These are phyloP conservation scores for Pseudorasbora parva DNA, from an alignment of 2,113 vertebrate genomes.

Conservation along the genomic window DNA sequence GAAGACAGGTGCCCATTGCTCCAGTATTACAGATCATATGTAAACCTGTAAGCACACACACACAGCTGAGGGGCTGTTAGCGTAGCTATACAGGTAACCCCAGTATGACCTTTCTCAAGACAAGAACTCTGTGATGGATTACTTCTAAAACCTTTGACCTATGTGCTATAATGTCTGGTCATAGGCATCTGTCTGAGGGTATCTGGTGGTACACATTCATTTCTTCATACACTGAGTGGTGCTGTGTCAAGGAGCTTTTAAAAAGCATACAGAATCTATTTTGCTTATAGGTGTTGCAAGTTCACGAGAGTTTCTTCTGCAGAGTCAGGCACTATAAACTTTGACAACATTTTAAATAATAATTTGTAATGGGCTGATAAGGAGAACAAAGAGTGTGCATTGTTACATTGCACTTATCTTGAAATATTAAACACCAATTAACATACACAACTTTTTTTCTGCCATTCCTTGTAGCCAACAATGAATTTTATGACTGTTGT, in stretches of 20 bases:
- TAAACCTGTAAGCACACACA: constrained; percentile 1
- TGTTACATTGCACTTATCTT: constrained; percentile 3
- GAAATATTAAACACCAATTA: constrained; percentile 44
- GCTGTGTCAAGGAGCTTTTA: constrained; percentile 3
- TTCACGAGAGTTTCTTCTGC: constrained; percentile 21
- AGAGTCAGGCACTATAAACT: constrained; percentile 20
- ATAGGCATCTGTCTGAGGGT: constrained; percentile 17
- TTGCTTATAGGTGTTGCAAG: neutral
- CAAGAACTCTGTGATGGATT: constrained; percentile 38
- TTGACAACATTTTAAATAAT: constrained; percentile 17
- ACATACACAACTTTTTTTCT: constrained; percentile 16
- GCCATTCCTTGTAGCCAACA: neutral
- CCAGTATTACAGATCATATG: constrained; percentile 2
- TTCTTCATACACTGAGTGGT: constrained; percentile 9
- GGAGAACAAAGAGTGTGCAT: neutral
- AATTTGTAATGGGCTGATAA: constrained; percentile 1
- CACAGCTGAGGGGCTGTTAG: neutral
- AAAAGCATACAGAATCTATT: neutral
- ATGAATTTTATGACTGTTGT: neutral
- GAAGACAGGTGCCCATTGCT: neutral
- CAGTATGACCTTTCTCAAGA: constrained; percentile 29
- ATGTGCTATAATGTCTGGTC: constrained; percentile 24
- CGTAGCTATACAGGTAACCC: constrained; percentile 20
- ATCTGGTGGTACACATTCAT: neutral
- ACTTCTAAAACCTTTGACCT: constrained; percentile 38